Conservation (phyloP, 2,888 invertebrate genomes). For the Rotaria magnacalcarata region DNA sequence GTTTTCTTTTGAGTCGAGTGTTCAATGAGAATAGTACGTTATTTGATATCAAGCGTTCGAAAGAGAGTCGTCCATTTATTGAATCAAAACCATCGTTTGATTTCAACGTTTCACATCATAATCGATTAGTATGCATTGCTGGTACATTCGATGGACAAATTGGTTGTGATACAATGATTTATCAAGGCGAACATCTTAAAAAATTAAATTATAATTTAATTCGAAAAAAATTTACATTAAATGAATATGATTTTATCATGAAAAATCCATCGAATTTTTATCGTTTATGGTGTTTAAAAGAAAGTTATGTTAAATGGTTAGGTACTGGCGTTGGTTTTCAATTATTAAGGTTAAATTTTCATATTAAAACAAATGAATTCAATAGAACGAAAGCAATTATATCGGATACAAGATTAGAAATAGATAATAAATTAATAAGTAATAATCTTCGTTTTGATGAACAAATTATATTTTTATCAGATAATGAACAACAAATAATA, state of each 20-base stretch:
- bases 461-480: conserved; percentile 21
- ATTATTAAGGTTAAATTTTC: conserved; percentile 19
- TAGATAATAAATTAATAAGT: neutral
- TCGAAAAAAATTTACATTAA: conserved; percentile 39
- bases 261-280: conserved; percentile 35
- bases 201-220: neutral
- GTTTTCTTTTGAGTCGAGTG: conserved; percentile 32
- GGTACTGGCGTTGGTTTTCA: conserved; percentile 41
- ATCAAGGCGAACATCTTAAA: neutral
- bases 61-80: conserved; percentile 33
- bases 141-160: neutral
- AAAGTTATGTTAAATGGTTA: conserved; percentile 44
- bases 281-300: conserved; percentile 45
- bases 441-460: neutral
- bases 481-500: conserved; percentile 23
- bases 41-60: conserved; percentile 32
- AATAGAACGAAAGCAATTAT: neutral
- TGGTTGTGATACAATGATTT: conserved; percentile 29
- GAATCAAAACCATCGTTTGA: conserved; percentile 32
- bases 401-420: neutral
- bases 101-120: conserved; percentile 43
- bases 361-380: neutral
- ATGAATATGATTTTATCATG: neutral
- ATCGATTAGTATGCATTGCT: neutral
- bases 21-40: neutral